These are phyloP conservation scores for Serripes groenlandicus DNA, from an alignment of 2,888 invertebrate genomes.

Conservation along the genomic window DNA sequence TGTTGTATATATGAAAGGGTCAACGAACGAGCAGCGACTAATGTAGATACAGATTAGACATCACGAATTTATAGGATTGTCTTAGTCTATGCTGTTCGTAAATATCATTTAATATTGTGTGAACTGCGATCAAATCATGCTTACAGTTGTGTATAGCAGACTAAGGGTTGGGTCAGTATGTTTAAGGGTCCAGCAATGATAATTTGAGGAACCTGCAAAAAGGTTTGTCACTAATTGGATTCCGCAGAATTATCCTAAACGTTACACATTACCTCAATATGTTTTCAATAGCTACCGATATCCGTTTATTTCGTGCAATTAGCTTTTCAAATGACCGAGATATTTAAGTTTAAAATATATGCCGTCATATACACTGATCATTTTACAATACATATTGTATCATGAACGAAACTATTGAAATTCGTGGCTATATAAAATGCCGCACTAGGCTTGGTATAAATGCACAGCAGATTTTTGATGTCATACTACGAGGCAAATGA, in stretches of 20 bases:
- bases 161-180: no score
- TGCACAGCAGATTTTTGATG: background rate
- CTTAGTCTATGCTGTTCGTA: no score
- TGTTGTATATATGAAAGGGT: no score
- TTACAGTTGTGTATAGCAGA: no score
- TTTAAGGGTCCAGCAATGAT: no score
- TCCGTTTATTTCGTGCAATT: background rate
- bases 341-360: background rate
- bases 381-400: background rate
- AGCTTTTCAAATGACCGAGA: background rate
- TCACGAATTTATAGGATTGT: no score
- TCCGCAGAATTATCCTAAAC: background rate
- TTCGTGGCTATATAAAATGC: background rate
- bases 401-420: background rate
- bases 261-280: background rate
- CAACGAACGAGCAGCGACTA: no score
- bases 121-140: no score
- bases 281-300: background rate
- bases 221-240: background rate
- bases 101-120: no score
- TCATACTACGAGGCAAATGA: no score
- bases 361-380: background rate
- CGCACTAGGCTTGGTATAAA: background rate
- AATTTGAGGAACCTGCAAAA: conserved; percentile 46
- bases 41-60: no score